Evolutionary conservation across 30 jellyfish, hydroid and myxozoan genomes (phyloP), one percentile per base, ranked within the genome.

Genomic region (Phacellophora camtschatica): DNA sequence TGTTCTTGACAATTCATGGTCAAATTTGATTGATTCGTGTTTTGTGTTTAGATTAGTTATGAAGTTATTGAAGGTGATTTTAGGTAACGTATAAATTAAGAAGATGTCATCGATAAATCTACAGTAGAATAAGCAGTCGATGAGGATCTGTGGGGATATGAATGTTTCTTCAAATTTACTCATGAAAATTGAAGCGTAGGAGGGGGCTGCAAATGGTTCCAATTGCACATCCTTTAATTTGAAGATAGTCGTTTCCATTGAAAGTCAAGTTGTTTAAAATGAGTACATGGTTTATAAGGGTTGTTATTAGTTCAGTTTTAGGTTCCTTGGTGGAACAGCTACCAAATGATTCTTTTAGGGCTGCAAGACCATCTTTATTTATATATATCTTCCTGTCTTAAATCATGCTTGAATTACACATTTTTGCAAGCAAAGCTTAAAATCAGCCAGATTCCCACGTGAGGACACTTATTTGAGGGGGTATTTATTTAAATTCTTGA

Each of bases 151-250:
- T 28, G 92, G 85, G 24, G 30, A 33, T 66, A 71, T 48, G 77
- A 55, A 20, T 1, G 27, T 69, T 59, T 71, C 88, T 71, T 83
- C 95, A 61, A 83, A 39, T 3, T 31, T 41, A 42, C 66, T 63
- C 95, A 82, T 82, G 31, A 27, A 70, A 48, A 68, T 82, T 48
- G 59, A 51, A 33, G 92, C 92, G 66, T 41, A 65, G 1, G 74
- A 32, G 22, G 92, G 92, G 68, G 92, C 92, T 37, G 58, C 43
- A 28, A 20, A n/a, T 51, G 54, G 92, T 81, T 62, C 92, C 92
- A 84, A 81, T 81, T n/a, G 92, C 85, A 32, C 73, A 32, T 19
- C 84, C 84, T 41, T 62, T 37, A n/a, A 46, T 66, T 69, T 41
- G 49, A 16, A 45, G 73, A 59, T 3, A 59, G 69, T 77, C 41